A percentile compares a stretch with the other conserved stretches of the same genome.
These are phyloP conservation scores for Crepidodera aurea DNA, from an alignment of 2,888 invertebrate species.

Conservation along the genomic window DNA sequence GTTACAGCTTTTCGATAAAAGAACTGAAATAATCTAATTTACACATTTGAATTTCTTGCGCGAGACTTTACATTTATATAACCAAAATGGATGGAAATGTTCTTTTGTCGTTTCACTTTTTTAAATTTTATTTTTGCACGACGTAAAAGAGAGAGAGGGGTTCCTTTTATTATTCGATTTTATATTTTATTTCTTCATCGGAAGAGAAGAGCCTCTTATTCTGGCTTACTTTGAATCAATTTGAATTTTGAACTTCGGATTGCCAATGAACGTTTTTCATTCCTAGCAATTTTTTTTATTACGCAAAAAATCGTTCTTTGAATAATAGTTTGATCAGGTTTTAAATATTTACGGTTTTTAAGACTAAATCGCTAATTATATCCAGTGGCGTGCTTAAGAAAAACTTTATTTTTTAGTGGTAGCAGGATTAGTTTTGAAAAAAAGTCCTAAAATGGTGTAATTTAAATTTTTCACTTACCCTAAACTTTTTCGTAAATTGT, in stretches of 20 bases:
- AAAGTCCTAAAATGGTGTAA: too few species aligned
- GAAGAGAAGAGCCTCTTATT: slow-evolving; percentile 42
- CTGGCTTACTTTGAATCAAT: slow-evolving; percentile 49
- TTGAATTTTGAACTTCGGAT: slow-evolving; percentile 42
- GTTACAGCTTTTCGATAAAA: slow-evolving; percentile 59
- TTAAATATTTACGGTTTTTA: too few species aligned
- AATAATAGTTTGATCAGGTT: too few species aligned
- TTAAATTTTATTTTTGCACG: slow-evolving; percentile 57
- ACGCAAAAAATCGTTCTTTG: too few species aligned
- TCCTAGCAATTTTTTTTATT: too few species aligned
- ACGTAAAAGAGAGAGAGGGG: slow-evolving; percentile 47
- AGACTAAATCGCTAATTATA: too few species aligned
- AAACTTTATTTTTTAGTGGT: too few species aligned
- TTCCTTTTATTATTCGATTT: slow-evolving; percentile 58
- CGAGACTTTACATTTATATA: slow-evolving; percentile 60
- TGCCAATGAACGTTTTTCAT: slow-evolving; percentile 9
- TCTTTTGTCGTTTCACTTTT: slow-evolving; percentile 56
- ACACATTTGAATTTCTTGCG: slow-evolving; percentile 61
- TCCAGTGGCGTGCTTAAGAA: too few species aligned
- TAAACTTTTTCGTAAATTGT: too few species aligned
- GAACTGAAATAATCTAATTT: slow-evolving; percentile 61
- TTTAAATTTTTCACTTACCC: too few species aligned
- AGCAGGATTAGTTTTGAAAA: too few species aligned
- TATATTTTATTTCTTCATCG: slow-evolving; percentile 55
- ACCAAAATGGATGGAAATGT: slow-evolving; percentile 60